phyloP scores from a whole-genome alignment of 1,140 invertebrate genomes.

The Drosophila nebulosa region DNA sequence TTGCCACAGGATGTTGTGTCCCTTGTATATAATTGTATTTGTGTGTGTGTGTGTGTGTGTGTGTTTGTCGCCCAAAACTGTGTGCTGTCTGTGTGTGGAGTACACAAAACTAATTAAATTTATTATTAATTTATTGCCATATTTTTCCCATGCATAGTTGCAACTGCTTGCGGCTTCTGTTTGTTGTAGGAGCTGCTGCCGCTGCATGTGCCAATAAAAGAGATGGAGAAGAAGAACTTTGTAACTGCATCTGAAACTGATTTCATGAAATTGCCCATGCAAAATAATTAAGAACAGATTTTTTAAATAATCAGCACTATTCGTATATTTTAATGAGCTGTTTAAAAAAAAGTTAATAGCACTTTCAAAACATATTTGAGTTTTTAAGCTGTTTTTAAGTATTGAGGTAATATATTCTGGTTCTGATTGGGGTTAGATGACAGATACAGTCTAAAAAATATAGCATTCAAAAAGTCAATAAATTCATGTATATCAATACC shows the following conservation, averaged over 20 bases:
- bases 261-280: not conserved
- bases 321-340: too few species aligned
- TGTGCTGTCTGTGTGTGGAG: slow-evolving; percentile 10
- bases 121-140: slow-evolving; percentile 62
- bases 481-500: too few species aligned
- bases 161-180: not conserved
- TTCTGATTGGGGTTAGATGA: too few species aligned
- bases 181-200: not conserved
- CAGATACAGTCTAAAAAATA: too few species aligned
- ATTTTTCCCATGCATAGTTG: slow-evolving; percentile 25
- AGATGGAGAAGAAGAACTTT: not conserved
- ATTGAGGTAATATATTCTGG: too few species aligned
- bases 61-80: too few species aligned
- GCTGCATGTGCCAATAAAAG: not conserved
- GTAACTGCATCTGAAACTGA: not conserved
- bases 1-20: not conserved
- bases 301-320: too few species aligned
- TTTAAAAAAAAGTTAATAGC: too few species aligned
- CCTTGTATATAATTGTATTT: not conserved
- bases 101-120: slow-evolving; percentile 66
- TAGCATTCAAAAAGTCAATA: too few species aligned
- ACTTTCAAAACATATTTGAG: too few species aligned
- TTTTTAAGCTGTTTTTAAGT: too few species aligned
- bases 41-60: slow-evolving; percentile 16
- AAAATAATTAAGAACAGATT: too few species aligned